Evolutionary conservation across 2,797 vertebrate genomes (phyloP).

Genomic region (Melanotaenia parkinsoni): DNA sequence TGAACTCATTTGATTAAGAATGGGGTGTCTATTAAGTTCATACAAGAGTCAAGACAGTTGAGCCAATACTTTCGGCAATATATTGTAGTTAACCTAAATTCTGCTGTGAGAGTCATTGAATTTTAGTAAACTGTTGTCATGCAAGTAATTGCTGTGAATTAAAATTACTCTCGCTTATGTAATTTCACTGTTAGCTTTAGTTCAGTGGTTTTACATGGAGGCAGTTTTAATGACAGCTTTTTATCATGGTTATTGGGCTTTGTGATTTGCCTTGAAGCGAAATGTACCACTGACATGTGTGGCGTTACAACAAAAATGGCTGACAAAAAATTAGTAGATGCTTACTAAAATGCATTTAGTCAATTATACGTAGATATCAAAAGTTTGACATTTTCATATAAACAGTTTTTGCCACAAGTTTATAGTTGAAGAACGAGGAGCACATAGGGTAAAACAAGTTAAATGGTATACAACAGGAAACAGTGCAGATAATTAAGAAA

Average conservation of each 20-base stretch:
- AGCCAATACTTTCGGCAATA: too few species aligned
- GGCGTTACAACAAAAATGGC: neutral
- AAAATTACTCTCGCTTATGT: too few species aligned
- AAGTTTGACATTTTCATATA: neutral
- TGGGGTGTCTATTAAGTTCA: too few species aligned
- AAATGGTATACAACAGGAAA: neutral
- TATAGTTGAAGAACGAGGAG: neutral
- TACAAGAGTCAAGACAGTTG: too few species aligned
- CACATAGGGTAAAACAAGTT: neutral
- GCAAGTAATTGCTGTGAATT: too few species aligned
- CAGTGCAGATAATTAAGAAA: neutral
- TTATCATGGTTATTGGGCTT: neutral
- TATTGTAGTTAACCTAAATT: too few species aligned
- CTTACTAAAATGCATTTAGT: neutral
- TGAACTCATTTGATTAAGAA: too few species aligned
- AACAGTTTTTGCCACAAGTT: neutral
- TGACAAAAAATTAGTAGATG: neutral
- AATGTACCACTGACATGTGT: neutral
- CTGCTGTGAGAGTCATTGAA: too few species aligned
- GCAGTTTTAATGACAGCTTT: too few species aligned
- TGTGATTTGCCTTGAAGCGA: neutral
- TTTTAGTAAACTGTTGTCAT: too few species aligned
- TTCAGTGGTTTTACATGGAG: too few species aligned
- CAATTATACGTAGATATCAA: neutral
- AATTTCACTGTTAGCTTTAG: too few species aligned